Base-by-base conservation (phyloP, 1,140 invertebrate genomes). In the Melitaea cinxia region DNA sequence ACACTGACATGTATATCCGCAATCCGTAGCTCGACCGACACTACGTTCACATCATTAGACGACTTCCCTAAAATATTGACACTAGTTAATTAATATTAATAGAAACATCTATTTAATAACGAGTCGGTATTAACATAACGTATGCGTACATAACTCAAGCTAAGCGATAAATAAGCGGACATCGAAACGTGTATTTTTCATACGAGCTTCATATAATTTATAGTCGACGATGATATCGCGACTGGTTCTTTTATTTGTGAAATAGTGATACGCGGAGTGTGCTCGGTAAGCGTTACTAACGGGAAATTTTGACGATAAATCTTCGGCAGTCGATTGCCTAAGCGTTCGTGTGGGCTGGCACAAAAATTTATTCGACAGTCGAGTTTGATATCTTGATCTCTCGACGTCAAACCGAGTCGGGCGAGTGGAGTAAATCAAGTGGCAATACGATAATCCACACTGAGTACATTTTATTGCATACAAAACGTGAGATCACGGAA, bases 301-400 rank as follows among this genome's bases (percentile, higher is more conserved):
- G 88, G 88, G 84, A 86, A 84, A 91, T 89, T 91, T 91, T 89
- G 84, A 86, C 84, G 75, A 91, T 91, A 91, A 89, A 91, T 91
- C 88, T 85, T 80, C 75, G 75, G 84, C 76, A 85, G 81, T 88
- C 86, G 86, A 88, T 91, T 85, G 88, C 85, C 86, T 89, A 89
- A 91, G 87, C 88, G 85, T 76, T 82, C 80, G 85, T 80, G 86
- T 87, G 86, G 86, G 88, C 79, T 75, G 77, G 72, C 73, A 78
- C 77, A 88, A 85, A 88, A 84, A 89, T 88, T 81, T 86, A 90
- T 90, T 86, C 80, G 81, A 83, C 79, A 81, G 72, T 81, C 76
- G 73, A 80, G 73, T 82, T 82, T 88, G 80, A 88, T 88, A 90
- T 88, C 84, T 88, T 83, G 88, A 88, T 88, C 78, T 79, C 68